Base-by-base conservation (phyloP, 2,888 invertebrate species). In the Neria commutata region DNA sequence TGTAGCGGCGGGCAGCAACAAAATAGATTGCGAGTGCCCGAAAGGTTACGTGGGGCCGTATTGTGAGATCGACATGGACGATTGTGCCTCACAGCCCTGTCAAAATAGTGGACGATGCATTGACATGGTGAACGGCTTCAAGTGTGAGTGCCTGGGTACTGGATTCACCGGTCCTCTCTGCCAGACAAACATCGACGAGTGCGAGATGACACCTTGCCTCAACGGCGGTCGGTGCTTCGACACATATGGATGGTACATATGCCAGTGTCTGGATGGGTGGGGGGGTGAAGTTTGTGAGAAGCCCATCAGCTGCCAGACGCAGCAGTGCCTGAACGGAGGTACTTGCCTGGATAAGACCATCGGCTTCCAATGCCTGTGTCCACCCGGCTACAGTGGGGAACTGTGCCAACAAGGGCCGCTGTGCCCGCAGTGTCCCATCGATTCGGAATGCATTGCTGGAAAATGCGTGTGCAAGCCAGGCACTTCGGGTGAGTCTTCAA, bases 201-300 rank as follows among this genome's bases (percentile, higher is more conserved):
- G 94, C 78, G 83, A 84, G 64, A 86, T 86, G 63, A 83, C 83
- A 65, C 91, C 92, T 16, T 91, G 90, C 71, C 76, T 85, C 49
- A 91, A 92, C 67, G 86, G 87, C 65, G 93, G 92, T 24, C 85
- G 86, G 46, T 94, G 94, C 82, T 92, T 89, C 80, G 91, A 93
- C 81, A 91, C 88, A 56, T 92, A 92, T 79, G 93, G 93, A 14
- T 85, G 89, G 52, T 94, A 88, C 75, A 84, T 76, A 66, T 94
- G 94, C 78, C 88, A 89, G 70, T 94, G 94, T 80, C 84, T 84
- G 55, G 84, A 86, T 11, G 92, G 92, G n/a, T 94, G 89, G 83
- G 89, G 88, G 56, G 94, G 94, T 24, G 87, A 87, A 61, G 88
- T 89, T 64, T 94, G 94, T 77, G 90, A 92, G 73, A 83, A 84